Evolutionary conservation across 1,140 invertebrate species (phyloP).

Genomic region (Trichonephila clavata): DNA sequence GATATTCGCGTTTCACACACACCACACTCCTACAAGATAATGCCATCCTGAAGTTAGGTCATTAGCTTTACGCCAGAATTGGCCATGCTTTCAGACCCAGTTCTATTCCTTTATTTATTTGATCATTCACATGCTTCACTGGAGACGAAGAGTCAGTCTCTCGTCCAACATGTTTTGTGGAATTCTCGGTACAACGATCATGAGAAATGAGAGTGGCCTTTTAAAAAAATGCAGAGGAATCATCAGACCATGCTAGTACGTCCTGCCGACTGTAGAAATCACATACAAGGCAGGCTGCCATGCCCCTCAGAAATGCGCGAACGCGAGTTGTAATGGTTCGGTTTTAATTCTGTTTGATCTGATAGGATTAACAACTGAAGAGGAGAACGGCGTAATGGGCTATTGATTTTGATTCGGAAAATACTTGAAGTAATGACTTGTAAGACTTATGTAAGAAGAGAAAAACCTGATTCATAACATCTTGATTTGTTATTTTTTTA

Average conservation of each 20-base stretch:
- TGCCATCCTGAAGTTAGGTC: constrained; percentile 15
- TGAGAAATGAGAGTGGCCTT: not conserved
- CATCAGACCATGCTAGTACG: constrained; percentile 10
- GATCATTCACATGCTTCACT: constrained; percentile 44
- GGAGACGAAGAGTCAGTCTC: not conserved
- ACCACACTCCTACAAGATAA: not conserved
- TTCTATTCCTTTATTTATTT: constrained; percentile 35
- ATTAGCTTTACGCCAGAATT: constrained; percentile 10
- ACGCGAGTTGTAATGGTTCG: not conserved
- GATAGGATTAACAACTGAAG: too few species aligned
- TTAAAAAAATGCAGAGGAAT: not conserved
- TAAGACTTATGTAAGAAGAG: too few species aligned
- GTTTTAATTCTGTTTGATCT: too few species aligned
- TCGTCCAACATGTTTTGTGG: constrained; percentile 20
- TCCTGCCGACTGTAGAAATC: not conserved
- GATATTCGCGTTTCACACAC: not conserved
- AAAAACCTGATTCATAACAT: too few species aligned
- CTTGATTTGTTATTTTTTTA: too few species aligned
- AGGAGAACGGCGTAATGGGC: too few species aligned
- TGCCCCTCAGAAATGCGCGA: not conserved
- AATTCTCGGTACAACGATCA: constrained; percentile 33
- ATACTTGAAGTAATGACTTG: too few species aligned
- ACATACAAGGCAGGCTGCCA: not conserved
- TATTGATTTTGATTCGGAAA: too few species aligned
- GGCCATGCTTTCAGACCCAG: constrained; percentile 9